A percentile compares a stretch with the other conserved stretches of the same genome.
phyloP scores from a whole-genome alignment of 2,113 vertebrate genomes.

The Erpornis zantholeuca region DNA sequence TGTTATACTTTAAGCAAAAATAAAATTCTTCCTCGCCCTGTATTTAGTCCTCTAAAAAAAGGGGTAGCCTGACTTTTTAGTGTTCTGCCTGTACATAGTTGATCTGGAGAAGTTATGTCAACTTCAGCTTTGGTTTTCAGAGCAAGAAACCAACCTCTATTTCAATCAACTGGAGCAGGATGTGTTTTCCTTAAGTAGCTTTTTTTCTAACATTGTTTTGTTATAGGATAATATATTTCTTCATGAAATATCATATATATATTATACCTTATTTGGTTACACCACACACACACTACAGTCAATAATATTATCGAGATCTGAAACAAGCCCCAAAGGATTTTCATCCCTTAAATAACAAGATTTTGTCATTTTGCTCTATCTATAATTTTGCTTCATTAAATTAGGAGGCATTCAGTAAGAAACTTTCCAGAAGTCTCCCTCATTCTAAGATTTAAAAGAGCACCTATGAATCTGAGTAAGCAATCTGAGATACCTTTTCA shows the following conservation, averaged over 20 bases:
- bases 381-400: background rate
- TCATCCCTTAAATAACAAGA: background rate
- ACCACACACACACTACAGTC: background rate
- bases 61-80: background rate
- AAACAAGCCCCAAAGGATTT: background rate
- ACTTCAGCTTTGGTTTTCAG: background rate
- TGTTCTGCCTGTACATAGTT: background rate
- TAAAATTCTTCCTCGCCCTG: background rate
- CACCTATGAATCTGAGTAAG: background rate
- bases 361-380: background rate
- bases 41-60: background rate
- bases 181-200: background rate
- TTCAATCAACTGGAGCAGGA: background rate
- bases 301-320: background rate
- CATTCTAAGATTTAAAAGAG: background rate
- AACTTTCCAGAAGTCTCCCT: background rate
- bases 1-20: background rate
- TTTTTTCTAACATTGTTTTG: background rate
- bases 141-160: background rate
- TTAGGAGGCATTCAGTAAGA: background rate
- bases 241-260: background rate
- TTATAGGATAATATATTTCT: background rate
- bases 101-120: background rate
- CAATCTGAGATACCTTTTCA: background rate
- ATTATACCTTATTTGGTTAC: background rate